These are phyloP conservation scores for Trogon surrucura DNA, from an alignment of 2,113 vertebrate genomes.

Conservation along the genomic window DNA sequence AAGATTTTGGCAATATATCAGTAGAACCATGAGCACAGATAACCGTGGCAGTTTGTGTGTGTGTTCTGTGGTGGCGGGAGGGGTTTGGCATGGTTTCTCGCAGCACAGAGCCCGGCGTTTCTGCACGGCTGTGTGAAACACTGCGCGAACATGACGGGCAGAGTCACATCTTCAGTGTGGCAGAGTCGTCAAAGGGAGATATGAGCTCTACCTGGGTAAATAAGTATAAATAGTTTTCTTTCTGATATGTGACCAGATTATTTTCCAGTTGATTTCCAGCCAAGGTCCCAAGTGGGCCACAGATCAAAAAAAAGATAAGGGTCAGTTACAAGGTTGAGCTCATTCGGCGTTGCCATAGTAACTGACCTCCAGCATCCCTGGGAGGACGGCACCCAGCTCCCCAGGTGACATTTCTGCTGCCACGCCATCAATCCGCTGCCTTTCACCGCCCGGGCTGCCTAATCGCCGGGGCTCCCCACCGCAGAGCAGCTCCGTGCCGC, in stretches of 20 bases:
- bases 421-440: conserved; percentile 85
- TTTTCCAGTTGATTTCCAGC: conserved; percentile 87
- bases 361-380: conserved; percentile 95
- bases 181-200: background rate
- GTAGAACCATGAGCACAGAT: background rate
- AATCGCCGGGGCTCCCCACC: conserved; percentile 61
- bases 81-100: background rate
- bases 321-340: conserved; percentile 94
- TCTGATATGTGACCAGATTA: conserved; percentile 84
- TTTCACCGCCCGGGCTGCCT: conserved; percentile 73
- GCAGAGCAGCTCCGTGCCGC: conserved; percentile 32
- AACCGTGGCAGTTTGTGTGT: background rate
- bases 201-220: conserved; percentile 70
- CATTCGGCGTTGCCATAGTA: conserved; percentile 91
- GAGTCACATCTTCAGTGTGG: background rate
- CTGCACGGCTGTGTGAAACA: fast-evolving
- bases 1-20: background rate
- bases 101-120: background rate
- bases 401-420: conserved; percentile 83
- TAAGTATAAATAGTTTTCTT: conserved; percentile 83
- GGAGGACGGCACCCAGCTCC: conserved; percentile 88
- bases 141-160: background rate
- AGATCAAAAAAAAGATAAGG: conserved; percentile 91
- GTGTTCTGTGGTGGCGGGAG: background rate
- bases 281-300: conserved; percentile 82